phyloP scores from a whole-genome alignment of 2,113 vertebrate genomes.

The Menura novaehollandiae region DNA sequence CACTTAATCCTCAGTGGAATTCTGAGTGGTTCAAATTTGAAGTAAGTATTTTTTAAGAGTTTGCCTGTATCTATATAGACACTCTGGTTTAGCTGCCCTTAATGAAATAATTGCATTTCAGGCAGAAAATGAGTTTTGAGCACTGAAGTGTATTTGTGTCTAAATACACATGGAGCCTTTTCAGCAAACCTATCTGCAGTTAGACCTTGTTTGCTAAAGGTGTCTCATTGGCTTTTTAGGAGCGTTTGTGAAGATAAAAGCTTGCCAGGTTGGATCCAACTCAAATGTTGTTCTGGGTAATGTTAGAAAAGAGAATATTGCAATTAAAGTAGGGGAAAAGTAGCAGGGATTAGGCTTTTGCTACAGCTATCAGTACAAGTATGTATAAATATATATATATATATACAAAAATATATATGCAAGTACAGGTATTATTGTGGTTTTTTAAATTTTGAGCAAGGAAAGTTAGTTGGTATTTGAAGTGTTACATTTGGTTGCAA shows the following conservation, averaged over 20 bases:
- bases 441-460: neutral
- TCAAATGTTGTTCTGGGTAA: neutral
- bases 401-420: too few species aligned
- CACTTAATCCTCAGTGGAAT: conserved; percentile 98
- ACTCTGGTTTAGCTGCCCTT: neutral
- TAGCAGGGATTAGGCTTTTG: neutral
- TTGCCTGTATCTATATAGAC: neutral
- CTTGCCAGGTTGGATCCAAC: neutral
- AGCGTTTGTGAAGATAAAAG: neutral
- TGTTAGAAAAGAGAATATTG: neutral
- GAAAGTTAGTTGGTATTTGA: neutral
- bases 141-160: neutral
- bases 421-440: neutral
- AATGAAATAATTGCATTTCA: neutral
- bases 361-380: neutral
- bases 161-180: neutral
- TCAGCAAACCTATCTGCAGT: neutral
- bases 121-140: neutral
- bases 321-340: neutral
- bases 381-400: too few species aligned
- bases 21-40: conserved; percentile 99
- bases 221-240: neutral
- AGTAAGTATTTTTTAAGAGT: conserved; percentile 73
- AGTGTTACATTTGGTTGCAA: neutral
- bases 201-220: neutral